These are phyloP conservation scores for Xenus cinereus DNA, from an alignment of 2,113 vertebrate species.

Conservation along the genomic window DNA sequence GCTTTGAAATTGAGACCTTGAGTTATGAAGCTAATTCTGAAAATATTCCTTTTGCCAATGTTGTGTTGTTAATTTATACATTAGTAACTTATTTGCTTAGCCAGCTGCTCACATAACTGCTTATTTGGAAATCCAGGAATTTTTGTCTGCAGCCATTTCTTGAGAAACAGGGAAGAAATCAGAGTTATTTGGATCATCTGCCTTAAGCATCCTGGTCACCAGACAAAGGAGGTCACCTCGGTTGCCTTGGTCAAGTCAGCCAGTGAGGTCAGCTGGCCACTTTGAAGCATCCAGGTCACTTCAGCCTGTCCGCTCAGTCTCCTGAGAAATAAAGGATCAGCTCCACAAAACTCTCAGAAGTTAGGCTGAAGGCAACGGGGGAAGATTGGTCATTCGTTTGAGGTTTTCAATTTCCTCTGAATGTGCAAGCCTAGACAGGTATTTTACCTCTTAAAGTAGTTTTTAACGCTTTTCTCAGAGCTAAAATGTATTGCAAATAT, in stretches of 20 bases:
- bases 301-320: neutral
- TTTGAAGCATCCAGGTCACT: neutral
- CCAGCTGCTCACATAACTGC: neutral
- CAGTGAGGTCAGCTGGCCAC: neutral
- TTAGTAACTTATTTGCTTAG: neutral
- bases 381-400: neutral
- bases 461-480: constrained; percentile 9
- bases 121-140: neutral
- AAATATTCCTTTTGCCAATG: neutral
- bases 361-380: neutral
- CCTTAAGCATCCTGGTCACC: neutral
- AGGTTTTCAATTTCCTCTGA: neutral
- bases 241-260: neutral
- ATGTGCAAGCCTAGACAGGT: neutral
- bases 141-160: neutral
- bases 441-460: neutral
- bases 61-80: neutral
- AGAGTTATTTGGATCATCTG: neutral
- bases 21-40: neutral
- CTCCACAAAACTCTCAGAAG: neutral
- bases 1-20: neutral
- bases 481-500: neutral
- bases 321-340: neutral
- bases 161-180: neutral
- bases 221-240: neutral